Percentiles rank a stretch among this genome's conserved stretches.
These are phyloP conservation scores for Calameuta filiformis DNA, from an alignment of 2,888 invertebrate species.

Conservation along the genomic window DNA sequence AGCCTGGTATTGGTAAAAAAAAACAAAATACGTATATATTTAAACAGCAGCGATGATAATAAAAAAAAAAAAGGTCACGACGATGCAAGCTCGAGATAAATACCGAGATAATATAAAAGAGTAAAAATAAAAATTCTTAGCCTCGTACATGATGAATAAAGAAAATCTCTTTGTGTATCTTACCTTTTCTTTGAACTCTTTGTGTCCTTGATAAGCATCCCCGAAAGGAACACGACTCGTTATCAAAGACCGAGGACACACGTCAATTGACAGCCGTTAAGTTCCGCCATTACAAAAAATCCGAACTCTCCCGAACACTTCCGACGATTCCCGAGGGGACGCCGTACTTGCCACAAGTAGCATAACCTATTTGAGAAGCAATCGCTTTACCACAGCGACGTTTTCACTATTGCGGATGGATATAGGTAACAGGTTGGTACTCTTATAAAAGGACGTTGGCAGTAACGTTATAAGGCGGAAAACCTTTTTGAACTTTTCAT, in stretches of 20 bases:
- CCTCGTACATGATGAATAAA: not conserved
- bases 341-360: not conserved
- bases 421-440: not conserved
- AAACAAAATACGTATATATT: not conserved
- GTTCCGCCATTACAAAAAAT: not conserved
- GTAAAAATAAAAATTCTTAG: not conserved
- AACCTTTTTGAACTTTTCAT: not conserved
- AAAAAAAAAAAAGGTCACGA: not conserved
- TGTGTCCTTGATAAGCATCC: not conserved
- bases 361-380: not conserved
- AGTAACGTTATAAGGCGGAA: not conserved
- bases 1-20: not conserved
- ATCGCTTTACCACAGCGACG: not conserved
- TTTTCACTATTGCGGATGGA: not conserved
- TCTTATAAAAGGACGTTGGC: not conserved
- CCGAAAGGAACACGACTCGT: not conserved
- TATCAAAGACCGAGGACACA: not conserved
- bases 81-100: not conserved
- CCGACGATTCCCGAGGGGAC: not conserved
- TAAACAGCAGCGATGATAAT: not conserved
- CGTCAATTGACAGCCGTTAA: not conserved
- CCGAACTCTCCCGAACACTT: not conserved
- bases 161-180: not conserved
- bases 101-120: not conserved
- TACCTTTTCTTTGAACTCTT: not conserved